Conservation (phyloP, 2,888 invertebrate species). For the Sarcophaga subvicina region DNA sequence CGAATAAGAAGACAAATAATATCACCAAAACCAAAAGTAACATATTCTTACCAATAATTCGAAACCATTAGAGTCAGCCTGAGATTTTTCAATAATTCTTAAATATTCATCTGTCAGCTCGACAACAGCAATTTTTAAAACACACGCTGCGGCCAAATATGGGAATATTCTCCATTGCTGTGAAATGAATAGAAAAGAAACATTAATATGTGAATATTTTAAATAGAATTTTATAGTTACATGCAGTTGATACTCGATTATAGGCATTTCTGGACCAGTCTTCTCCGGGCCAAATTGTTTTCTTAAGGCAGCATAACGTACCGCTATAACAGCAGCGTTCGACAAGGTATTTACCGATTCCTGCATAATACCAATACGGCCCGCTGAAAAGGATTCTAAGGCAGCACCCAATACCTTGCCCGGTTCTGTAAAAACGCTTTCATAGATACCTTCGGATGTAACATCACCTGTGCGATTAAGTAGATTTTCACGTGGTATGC, state of each 20-base stretch:
- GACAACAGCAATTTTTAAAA: constrained; percentile 85
- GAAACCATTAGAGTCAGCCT: constrained; percentile 81
- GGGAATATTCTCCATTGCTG: constrained; percentile 90
- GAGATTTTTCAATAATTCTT: constrained; percentile 86
- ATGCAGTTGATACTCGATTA: constrained; percentile 91
- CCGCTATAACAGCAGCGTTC: constrained; percentile 87
- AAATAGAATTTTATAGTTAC: constrained; percentile 79
- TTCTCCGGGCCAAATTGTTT: constrained; percentile 89
- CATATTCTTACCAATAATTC: constrained; percentile 78
- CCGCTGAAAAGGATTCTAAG: constrained; percentile 93
- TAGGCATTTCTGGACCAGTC: constrained; percentile 86
- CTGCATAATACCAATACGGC: constrained; percentile 88
- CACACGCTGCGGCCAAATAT: constrained; percentile 86
- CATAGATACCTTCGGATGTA: constrained; percentile 92
- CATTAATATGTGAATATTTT: not conserved
- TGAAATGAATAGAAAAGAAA: constrained; percentile 63
- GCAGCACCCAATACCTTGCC: constrained; percentile 92
- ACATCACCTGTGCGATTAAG: constrained; percentile 95
- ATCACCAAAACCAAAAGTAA: not conserved
- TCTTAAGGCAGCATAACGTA: constrained; percentile 90
- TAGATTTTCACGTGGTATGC: constrained; percentile 92
- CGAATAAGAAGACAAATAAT: no score
- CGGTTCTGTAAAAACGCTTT: constrained; percentile 94
- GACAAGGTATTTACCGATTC: constrained; percentile 83
- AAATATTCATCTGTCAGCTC: constrained; percentile 86